Base-by-base conservation (phyloP, 2,113 vertebrate genomes). In the Epinephelus moara region DNA sequence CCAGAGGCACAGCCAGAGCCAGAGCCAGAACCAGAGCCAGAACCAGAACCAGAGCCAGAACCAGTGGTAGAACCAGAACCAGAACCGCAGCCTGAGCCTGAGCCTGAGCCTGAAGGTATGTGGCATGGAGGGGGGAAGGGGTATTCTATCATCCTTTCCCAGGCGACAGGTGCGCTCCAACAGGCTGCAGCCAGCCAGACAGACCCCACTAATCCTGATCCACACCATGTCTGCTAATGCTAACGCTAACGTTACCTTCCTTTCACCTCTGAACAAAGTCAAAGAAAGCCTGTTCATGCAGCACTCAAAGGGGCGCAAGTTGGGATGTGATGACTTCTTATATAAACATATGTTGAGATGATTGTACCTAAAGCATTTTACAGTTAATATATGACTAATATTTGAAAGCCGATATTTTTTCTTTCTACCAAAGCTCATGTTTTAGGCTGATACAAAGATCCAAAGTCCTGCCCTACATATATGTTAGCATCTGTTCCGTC, bases 41-140 rank as follows among this genome's bases (percentile, higher is more conserved):
- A 82, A 0, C 78, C 86, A 78, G 93, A 91, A 81, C 30, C 30
- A 30, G 30, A 8, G 33, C 33, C 33, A 37, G 33, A 37, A 52
- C 77, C 81, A 80, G 93, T 91, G 37, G 83, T 86, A 81, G 93
- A 92, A 45, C 86, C 90, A 75, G 93, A 80, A 18, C 80, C 78
- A 73, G 90, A 92, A 11, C 89, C 92, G 52, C 88, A 92, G 12
- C 85, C 89, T 1, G 75, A 91, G 5, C 62, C 85, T 7, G 90
- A 92, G 60, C n/a, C 81, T 79, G 91, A 93, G 88, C 5, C 53
- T 87, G 96, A 96, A 97, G 97, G 97, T 98, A 97, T 11, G 93
- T 96, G 84, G 93, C 93, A 92, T 86, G 92, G 83, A 92, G 76
- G 92, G 92, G 88, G 78, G 37, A 45, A 78, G 81, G 86, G 85